phyloP scores from a whole-genome alignment of 2,113 vertebrate species.

The Austrofundulus limnaeus region DNA sequence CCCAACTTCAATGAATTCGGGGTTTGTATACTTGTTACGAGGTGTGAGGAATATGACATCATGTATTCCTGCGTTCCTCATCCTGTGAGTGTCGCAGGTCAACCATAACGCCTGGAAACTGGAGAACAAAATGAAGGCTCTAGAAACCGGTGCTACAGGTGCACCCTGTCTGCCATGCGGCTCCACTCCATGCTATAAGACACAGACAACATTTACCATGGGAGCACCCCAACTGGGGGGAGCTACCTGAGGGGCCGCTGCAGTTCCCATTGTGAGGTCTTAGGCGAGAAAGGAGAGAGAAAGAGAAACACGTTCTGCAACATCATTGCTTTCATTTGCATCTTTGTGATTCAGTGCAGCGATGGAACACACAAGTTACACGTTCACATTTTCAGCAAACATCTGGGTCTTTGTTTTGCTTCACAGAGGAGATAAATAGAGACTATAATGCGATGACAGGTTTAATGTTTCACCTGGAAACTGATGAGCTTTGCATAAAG shows the following conservation, averaged over 20 bases:
- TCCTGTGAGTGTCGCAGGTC: conserved; percentile 4
- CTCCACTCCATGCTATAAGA: conserved; percentile 78
- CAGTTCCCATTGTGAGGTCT: conserved; percentile 94
- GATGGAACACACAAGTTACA: not conserved
- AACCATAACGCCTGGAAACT: conserved; percentile 36
- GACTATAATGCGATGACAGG: no score
- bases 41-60: not conserved
- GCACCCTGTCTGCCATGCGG: conserved; percentile 70
- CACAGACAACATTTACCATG: conserved; percentile 88
- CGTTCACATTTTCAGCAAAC: not conserved
- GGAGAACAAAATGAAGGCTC: conserved; percentile 59
- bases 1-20: no score
- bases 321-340: conserved; percentile 25
- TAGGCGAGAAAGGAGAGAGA: conserved; percentile 35
- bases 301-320: conserved; percentile 40
- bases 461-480: no score
- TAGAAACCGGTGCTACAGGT: conserved; percentile 45
- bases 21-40: not conserved
- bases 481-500: no score
- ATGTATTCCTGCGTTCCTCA: not conserved
- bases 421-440: no score
- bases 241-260: conserved; percentile 96
- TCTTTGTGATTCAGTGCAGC: not conserved
- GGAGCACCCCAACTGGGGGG: conserved; percentile 92
- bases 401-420: no score